Conservation (phyloP, 2,888 invertebrate genomes). For the Caenorhabditis sp. region DNA sequence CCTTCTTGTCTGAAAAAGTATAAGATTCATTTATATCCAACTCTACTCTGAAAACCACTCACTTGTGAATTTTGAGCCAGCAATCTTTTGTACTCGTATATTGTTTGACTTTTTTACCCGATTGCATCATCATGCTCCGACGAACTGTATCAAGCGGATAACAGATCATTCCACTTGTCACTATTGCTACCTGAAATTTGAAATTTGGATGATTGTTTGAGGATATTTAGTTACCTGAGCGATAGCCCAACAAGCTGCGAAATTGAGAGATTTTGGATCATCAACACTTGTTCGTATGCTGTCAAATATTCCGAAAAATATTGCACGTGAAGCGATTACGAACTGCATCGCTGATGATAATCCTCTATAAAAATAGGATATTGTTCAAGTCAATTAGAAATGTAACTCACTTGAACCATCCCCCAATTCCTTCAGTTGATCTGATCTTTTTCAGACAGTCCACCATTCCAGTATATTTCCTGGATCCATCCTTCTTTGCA, state of each 20-base stretch:
- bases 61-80: slow-evolving; percentile 54
- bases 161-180: slow-evolving; percentile 58
- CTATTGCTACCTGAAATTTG: slow-evolving; percentile 52
- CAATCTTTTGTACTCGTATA: slow-evolving; percentile 56
- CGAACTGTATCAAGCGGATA: slow-evolving; percentile 68
- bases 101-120: slow-evolving; percentile 53
- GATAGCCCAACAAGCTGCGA: slow-evolving; percentile 88
- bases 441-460: slow-evolving; percentile 84
- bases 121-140: slow-evolving; percentile 66
- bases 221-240: slow-evolving; percentile 54
- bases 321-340: slow-evolving; percentile 85
- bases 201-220: neutral
- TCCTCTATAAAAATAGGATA: slow-evolving; percentile 74
- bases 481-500: slow-evolving; percentile 80
- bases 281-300: slow-evolving; percentile 87
- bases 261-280: slow-evolving; percentile 88
- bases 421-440: slow-evolving; percentile 81
- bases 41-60: slow-evolving; percentile 7
- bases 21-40: neutral
- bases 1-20: slow-evolving; percentile 56
- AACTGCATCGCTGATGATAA: slow-evolving; percentile 93
- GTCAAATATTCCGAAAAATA: slow-evolving; percentile 94
- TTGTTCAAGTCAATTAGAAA: neutral
- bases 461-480: slow-evolving; percentile 87
- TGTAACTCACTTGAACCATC: slow-evolving; percentile 79